phyloP scores from a whole-genome alignment of 2,888 invertebrate species.

The Sesamia inferens region DNA sequence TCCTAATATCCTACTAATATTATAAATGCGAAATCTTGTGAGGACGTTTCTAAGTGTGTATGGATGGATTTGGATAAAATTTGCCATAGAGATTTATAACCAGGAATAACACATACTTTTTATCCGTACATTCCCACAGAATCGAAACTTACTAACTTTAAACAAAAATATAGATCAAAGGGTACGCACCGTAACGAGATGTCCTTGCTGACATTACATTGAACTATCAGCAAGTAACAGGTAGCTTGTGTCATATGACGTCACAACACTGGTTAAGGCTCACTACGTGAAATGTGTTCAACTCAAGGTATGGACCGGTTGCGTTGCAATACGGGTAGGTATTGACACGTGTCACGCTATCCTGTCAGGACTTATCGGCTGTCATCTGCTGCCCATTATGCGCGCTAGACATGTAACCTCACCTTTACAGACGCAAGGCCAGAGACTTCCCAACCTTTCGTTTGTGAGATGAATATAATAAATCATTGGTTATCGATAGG shows the following conservation, averaged over 20 bases:
- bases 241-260: constrained; percentile 35
- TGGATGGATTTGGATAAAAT: too few species aligned
- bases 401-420: constrained; percentile 81
- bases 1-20: too few species aligned
- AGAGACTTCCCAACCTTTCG: constrained; percentile 76
- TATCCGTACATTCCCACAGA: too few species aligned
- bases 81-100: too few species aligned
- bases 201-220: constrained; percentile 42
- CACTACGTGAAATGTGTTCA: constrained; percentile 28
- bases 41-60: too few species aligned
- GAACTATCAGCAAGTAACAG: constrained; percentile 45
- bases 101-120: too few species aligned
- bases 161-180: constrained; percentile 43
- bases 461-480: constrained; percentile 71
- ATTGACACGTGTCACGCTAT: constrained; percentile 55
- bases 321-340: constrained; percentile 36
- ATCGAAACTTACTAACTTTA: background rate
- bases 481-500: constrained; percentile 73
- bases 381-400: constrained; percentile 85
- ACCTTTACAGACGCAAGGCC: constrained; percentile 78
- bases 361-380: constrained; percentile 76
- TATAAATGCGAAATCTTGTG: too few species aligned
- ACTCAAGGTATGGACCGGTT: constrained; percentile 53
- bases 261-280: constrained; percentile 40
- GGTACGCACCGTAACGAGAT: constrained; percentile 16